A percentile compares a stretch with the other conserved stretches of the same genome.
phyloP scores from a whole-genome alignment of 2,113 vertebrate genomes.

The Myrmecophaga tridactyla region DNA sequence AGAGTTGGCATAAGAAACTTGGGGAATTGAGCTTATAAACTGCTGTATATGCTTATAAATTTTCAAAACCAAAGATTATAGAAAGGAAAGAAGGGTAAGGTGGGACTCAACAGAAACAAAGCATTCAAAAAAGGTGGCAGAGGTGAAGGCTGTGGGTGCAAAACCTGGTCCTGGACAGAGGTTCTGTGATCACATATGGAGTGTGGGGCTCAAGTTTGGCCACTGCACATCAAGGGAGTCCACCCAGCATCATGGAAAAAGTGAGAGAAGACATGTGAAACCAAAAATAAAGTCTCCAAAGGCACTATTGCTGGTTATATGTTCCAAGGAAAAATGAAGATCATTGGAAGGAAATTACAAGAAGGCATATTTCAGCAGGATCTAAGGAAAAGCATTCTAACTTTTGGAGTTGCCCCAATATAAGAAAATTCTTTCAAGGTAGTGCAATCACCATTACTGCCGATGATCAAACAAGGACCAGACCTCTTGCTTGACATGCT shows the following conservation, averaged over 20 bases:
- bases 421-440: not conserved
- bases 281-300: not conserved
- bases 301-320: fast-evolving
- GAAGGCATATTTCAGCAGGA: not conserved
- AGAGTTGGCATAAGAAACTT: not conserved
- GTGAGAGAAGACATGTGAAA: not conserved
- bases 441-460: not conserved
- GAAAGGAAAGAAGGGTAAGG: not conserved
- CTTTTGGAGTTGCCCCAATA: not conserved
- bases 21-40: not conserved
- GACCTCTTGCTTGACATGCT: not conserved
- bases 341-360: not conserved
- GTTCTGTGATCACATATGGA: not conserved
- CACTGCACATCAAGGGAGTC: not conserved
- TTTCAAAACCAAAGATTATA: not conserved
- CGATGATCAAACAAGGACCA: not conserved
- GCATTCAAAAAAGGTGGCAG: not conserved
- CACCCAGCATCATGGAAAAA: not conserved
- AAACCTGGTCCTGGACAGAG: not conserved
- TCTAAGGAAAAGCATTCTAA: not conserved
- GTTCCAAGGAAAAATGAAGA: not conserved
- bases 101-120: not conserved
- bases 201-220: not conserved
- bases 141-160: not conserved
- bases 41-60: not conserved